Conservation (phyloP, 2,797 vertebrate genomes). For the Echiichthys vipera region DNA sequence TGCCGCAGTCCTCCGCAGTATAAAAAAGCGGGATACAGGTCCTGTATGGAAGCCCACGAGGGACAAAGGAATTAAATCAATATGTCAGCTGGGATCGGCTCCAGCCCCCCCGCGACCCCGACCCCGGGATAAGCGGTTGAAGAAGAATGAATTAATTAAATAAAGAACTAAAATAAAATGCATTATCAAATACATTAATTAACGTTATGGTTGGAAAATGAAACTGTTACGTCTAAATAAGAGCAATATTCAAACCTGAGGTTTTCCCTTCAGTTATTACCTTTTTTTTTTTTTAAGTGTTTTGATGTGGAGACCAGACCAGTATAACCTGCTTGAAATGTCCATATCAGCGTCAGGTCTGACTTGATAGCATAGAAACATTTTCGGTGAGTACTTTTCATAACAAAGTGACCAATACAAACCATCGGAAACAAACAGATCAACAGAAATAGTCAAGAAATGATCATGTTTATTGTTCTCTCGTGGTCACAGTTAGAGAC, state of each 20-base stretch:
- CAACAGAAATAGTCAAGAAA: neutral
- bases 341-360: neutral
- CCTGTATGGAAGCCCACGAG: conserved; percentile 6
- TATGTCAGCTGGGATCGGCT: no score
- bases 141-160: neutral
- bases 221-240: neutral
- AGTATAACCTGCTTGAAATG: neutral
- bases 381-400: neutral
- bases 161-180: neutral
- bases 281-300: no score
- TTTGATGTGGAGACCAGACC: no score
- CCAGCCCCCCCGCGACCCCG: no score
- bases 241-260: neutral
- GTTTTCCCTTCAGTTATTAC: neutral
- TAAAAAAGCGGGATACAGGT: conserved; percentile 67
- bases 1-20: conserved; percentile 48
- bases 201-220: no score
- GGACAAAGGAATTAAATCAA: neutral
- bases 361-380: neutral
- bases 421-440: neutral
- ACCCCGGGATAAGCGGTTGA: no score
- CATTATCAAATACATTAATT: no score
- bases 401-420: neutral
- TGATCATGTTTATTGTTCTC: conserved; percentile 1
- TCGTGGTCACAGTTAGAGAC: neutral